Evolutionary conservation across 2,888 invertebrate species (phyloP), one percentile per base, ranked within the genome.

Genomic region (Tetanocera ferruginea): DNA sequence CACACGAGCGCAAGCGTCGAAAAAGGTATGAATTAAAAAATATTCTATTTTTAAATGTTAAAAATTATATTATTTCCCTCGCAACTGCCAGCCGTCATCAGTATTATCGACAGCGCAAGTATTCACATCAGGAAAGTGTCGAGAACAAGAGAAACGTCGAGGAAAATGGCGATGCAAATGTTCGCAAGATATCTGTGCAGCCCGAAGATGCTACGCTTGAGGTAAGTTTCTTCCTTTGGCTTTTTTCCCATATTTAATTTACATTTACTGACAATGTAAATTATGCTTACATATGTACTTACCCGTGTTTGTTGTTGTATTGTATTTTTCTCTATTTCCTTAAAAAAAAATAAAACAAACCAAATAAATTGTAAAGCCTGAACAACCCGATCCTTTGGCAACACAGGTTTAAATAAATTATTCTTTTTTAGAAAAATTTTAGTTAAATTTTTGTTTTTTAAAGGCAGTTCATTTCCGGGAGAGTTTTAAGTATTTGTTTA

Each of bases 171-270:
- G 87, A 87, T 83, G 86, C 86, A 82, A 83, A 82, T 28, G 85
- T 85, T 83, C 91, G 93, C 66, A 91, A 93, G 80, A 91, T 94
- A 82, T 94, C 94, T 83, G 92, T 93, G 72, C 94, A 93, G 85
- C 93, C 94, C 57, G 95, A 94, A 84, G 96, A 96, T 88, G 94
- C 95, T 82, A 92, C 93, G 37, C 91, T 97, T 79, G 93, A 93
- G 80, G 95, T 90, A 85, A 82, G 79, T 78, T 25, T 57, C 17
- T 25, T 51, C 19, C 25, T 2, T 25, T 9, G 3, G 19, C 4
- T n/a, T 5, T 23, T 3, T 37, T 5, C 37, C 6, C 2, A 71
- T 49, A 25, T n/a, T 17, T 60, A 14, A 43, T 43, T 43, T 62
- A 60, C 1, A 31, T 60, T 43, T 43, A 28, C 28, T 51, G 51